Base-by-base conservation (phyloP, 2,888 invertebrate species). In the Mesorhabditis belari region DNA sequence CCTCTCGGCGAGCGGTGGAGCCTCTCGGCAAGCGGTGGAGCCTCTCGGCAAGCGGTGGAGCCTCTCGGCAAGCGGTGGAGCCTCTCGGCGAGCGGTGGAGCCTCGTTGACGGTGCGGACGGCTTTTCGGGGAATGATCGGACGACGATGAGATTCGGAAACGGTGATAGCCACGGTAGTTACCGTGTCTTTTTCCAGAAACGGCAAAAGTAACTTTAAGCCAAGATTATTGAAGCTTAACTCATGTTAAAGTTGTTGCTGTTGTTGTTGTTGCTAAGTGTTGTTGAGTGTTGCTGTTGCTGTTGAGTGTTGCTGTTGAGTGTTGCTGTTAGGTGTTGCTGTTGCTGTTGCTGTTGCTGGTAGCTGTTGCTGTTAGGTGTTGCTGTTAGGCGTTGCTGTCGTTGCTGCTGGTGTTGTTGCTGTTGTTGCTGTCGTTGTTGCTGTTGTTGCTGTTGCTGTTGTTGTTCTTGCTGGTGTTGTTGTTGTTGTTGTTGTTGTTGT, bases 401-500 rank as follows among this genome's bases (percentile, higher is more conserved):
- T 58, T 9, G 60, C 51, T 2, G 44, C 3, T 12, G 0, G 23
- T 23, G 28, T 23, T 55, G 21, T 29, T 19, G 59, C 57, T 3
- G 63, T 52, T 12, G 63, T 60, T 9, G 51, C 60, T 24, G 60
- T 59, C 23, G 66, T 67, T 1, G 66, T 62, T 3, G 64, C 64
- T 4, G 60, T 62, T 19, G 63, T 56, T 27, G 61, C 55, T 35
- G 21, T n/a, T 4, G 57, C 53, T 26, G 23, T 55, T 49, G 63
- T 61, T 55, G 58, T 61, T 4, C 52, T 28, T 2, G 53, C 44
- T 4, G 59, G 60, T 44, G 64, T 56, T 49, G 58, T 55, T 26
- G 67, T 65, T 27, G 70, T 67, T 9, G 63, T 62, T 5, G 64
- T 60, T 17, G 69, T 61, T 0, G 65, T 67, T 9, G 62, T 65